Evolutionary conservation across 2,113 vertebrate genomes (phyloP).

Genomic region (Podocnemis expansa): DNA sequence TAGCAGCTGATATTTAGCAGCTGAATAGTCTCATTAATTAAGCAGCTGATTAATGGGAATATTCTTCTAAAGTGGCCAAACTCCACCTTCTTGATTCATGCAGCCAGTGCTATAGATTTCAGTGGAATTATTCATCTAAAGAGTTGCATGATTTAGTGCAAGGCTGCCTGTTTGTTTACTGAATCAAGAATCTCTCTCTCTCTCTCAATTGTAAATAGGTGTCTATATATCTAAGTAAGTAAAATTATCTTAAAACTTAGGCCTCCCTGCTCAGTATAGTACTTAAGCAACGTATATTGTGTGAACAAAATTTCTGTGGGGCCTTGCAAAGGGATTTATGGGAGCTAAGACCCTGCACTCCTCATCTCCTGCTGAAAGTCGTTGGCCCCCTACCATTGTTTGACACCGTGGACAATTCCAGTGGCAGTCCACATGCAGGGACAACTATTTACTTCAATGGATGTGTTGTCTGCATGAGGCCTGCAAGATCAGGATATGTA

Average conservation of each 20-base stretch:
- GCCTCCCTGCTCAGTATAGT: not conserved
- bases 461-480: rapidly evolving
- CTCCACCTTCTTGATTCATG: not conserved
- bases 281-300: not conserved
- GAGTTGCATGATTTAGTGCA: not conserved
- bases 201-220: not conserved
- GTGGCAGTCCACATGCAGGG: not conserved
- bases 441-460: not conserved
- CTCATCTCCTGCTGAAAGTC: not conserved
- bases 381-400: not conserved
- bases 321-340: not conserved
- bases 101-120: not conserved
- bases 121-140: not conserved
- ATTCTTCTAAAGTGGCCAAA: constrained; percentile 13
- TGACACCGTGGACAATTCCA: not conserved
- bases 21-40: too few species aligned
- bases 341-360: not conserved
- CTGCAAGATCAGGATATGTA: not conserved
- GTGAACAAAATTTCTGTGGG: not conserved
- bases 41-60: not conserved
- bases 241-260: not conserved
- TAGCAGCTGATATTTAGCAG: too few species aligned
- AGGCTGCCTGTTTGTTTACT: not conserved
- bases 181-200: not conserved
- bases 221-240: not conserved